Conservation (phyloP, 92 coral and sea anemone species). For the Hydrozoanthus gracilis region DNA sequence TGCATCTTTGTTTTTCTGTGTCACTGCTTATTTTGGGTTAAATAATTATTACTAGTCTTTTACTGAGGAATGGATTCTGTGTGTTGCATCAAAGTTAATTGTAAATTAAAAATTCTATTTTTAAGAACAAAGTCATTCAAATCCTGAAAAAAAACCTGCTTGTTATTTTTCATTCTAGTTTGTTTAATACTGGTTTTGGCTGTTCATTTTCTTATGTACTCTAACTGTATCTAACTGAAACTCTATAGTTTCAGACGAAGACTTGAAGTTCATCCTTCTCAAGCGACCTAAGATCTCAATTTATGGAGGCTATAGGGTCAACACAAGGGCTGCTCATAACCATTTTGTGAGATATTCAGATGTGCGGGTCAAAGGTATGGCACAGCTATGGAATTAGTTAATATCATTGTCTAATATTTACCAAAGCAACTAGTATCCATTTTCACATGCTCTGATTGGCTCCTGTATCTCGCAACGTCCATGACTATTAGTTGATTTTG, state of each 20-base stretch:
- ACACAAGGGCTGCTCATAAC: constrained; percentile 96
- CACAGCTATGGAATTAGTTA: background rate
- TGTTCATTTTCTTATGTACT: background rate
- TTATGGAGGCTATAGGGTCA: constrained; percentile 91
- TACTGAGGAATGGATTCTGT: no score
- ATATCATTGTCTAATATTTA: no score
- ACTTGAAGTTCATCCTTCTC: constrained; percentile 87
- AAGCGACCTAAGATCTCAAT: constrained; percentile 97
- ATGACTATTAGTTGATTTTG: no score
- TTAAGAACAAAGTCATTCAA: no score
- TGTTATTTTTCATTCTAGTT: background rate
- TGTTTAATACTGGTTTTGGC: background rate
- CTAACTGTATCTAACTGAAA: background rate
- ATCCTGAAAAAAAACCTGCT: background rate
- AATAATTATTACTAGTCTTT: no score
- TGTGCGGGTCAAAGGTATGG: constrained; percentile 92
- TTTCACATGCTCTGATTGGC: no score
- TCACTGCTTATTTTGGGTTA: no score
- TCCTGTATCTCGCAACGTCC: no score
- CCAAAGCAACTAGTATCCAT: no score
- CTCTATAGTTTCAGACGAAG: constrained; percentile 77
- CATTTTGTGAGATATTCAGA: constrained; percentile 96
- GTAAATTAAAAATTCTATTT: no score
- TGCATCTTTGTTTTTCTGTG: no score
- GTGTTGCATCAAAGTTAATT: no score